Evolutionary conservation across 2,888 invertebrate genomes (phyloP).

Genomic region (Trichacis sp.): DNA sequence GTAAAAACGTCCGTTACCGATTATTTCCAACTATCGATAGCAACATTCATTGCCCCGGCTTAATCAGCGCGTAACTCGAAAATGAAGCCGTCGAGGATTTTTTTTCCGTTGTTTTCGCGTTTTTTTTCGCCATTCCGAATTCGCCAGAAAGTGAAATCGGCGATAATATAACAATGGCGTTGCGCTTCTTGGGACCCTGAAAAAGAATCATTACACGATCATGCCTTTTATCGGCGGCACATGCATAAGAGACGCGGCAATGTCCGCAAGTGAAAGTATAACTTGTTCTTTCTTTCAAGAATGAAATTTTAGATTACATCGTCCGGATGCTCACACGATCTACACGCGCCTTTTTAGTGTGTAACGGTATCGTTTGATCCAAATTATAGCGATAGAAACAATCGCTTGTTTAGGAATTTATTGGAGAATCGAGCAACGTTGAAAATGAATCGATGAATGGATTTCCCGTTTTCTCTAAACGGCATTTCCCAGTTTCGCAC

Average conservation of each 20-base stretch:
- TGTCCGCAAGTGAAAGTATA: conserved; percentile 55
- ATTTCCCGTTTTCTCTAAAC: too few species aligned
- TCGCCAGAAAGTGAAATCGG: conserved; percentile 40
- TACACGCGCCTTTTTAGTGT: conserved; percentile 18
- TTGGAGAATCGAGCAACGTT: too few species aligned
- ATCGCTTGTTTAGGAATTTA: too few species aligned
- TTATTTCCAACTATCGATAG: conserved; percentile 9
- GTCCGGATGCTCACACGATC: conserved; percentile 39
- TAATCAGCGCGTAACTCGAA: too few species aligned
- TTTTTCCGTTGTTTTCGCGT: conserved; percentile 11
- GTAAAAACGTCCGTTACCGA: conserved; percentile 12
- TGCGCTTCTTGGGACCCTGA: conserved; percentile 34
- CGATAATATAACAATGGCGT: conserved; percentile 26
- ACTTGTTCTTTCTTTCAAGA: conserved; percentile 45
- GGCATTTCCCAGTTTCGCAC: too few species aligned
- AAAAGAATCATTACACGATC: conserved; percentile 37
- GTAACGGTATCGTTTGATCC: conserved; percentile 23
- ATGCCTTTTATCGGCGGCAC: conserved; percentile 40
- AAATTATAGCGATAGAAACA: conserved; percentile 21
- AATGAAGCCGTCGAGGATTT: background rate
- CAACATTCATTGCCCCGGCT: background rate
- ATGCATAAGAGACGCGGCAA: conserved; percentile 31
- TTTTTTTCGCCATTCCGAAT: conserved; percentile 10
- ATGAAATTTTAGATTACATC: conserved; percentile 42
- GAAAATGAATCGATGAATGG: too few species aligned